phyloP scores from a whole-genome alignment of 2,797 vertebrate genomes.

The Oreortyx pictus region DNA sequence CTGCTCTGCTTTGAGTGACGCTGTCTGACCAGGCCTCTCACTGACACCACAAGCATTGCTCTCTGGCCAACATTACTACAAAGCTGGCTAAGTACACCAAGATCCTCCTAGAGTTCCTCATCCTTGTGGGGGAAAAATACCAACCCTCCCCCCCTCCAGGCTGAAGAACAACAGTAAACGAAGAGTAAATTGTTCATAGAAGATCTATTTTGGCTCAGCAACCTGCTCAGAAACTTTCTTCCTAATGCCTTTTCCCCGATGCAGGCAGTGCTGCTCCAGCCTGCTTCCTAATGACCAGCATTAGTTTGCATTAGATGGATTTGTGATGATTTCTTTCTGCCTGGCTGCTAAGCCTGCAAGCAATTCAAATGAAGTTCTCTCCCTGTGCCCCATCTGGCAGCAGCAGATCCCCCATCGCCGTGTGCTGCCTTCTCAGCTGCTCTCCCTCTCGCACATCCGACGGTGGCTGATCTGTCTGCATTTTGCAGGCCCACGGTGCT shows the following conservation, averaged over 20 bases:
- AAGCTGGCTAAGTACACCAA: background rate
- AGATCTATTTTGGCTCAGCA: slow-evolving; percentile 32
- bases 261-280: background rate
- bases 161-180: background rate
- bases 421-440: slow-evolving; percentile 17
- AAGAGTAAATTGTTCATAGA: slow-evolving; percentile 26
- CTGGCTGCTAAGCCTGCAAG: slow-evolving; percentile 63
- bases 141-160: background rate
- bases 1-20: background rate
- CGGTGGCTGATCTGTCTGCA: fast-evolving
- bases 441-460: background rate
- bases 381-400: slow-evolving; percentile 56
- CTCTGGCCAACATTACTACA: background rate
- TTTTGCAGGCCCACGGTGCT: background rate
- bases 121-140: background rate
- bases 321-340: slow-evolving; percentile 65
- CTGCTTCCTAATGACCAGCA: slow-evolving; percentile 62
- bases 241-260: slow-evolving; percentile 3
- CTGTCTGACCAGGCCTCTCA: background rate
- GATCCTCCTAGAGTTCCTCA: background rate
- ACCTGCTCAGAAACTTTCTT: slow-evolving; percentile 49
- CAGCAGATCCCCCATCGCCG: background rate
- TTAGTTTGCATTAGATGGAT: slow-evolving; percentile 72
- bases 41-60: background rate
- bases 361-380: slow-evolving; percentile 52